Evolutionary conservation across 2,888 invertebrate genomes (phyloP).

Genomic region (Drosophila macrospina): DNA sequence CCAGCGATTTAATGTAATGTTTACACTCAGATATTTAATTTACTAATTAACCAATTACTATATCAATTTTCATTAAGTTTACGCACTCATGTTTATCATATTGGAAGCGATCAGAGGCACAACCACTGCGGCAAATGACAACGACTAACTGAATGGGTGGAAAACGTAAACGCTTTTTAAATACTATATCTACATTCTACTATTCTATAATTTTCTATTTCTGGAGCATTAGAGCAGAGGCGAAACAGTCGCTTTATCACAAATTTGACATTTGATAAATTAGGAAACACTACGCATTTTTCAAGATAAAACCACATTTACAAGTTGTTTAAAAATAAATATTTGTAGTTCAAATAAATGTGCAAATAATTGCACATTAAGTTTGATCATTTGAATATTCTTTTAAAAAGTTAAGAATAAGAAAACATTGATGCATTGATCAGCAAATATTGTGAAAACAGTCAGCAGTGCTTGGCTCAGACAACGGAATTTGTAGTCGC

Average conservation of each 20-base stretch:
- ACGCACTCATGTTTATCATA: conserved; percentile 10
- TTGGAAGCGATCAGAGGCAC: neutral
- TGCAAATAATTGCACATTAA: too few relatives aligned
- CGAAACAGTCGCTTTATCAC: neutral
- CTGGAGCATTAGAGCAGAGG: conserved; percentile 10
- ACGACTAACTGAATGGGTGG: neutral
- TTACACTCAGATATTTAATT: neutral
- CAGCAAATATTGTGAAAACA: too few relatives aligned
- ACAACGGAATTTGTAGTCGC: too few relatives aligned
- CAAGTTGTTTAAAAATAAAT: conserved; percentile 26
- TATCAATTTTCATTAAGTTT: neutral
- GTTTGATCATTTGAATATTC: too few relatives aligned
- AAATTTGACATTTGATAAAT: conserved; percentile 17
- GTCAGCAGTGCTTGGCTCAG: too few relatives aligned
- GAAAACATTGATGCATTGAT: too few relatives aligned
- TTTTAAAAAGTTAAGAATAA: too few relatives aligned
- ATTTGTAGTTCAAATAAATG: neutral
- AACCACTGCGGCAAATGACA: neutral
- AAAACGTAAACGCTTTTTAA: neutral
- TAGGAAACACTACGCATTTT: neutral
- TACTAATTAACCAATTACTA: too few relatives aligned
- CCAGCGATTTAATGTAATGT: neutral
- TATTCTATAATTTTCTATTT: conserved; percentile 4
- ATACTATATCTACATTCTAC: neutral
- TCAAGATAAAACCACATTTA: conserved; percentile 19